phyloP scores from a whole-genome alignment of 92 coral and sea anemone species.

The Palythoa caribaeorum region DNA sequence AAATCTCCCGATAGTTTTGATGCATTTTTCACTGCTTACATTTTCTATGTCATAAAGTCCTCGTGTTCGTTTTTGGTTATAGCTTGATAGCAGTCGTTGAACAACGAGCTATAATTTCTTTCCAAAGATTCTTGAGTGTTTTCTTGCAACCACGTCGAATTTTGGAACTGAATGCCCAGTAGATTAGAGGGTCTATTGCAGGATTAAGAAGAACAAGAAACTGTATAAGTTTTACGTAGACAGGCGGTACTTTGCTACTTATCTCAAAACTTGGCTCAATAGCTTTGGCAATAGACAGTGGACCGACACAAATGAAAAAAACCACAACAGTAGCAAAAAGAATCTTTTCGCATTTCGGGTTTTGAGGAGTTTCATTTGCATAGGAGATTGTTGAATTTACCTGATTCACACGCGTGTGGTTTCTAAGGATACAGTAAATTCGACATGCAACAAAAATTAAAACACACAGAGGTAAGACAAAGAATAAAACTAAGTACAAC shows the following conservation, averaged over 20 bases:
- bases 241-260: not conserved
- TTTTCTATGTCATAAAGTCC: too few species aligned
- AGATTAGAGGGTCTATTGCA: slow-evolving; percentile 4
- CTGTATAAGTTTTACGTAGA: not conserved
- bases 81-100: too few species aligned
- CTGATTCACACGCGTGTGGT: too few species aligned
- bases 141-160: slow-evolving; percentile 4
- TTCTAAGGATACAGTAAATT: not conserved
- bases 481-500: not conserved
- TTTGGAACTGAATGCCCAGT: not conserved
- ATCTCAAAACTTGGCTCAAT: not conserved
- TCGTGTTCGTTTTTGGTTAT: too few species aligned
- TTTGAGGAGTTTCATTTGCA: not conserved
- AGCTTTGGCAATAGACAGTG: not conserved
- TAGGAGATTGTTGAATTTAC: too few species aligned
- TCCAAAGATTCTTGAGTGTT: not conserved
- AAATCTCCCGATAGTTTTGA: too few species aligned
- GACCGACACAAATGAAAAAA: not conserved
- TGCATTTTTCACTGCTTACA: too few species aligned
- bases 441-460: not conserved
- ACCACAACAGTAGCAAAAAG: not conserved
- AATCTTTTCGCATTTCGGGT: not conserved
- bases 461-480: not conserved
- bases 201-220: not conserved
- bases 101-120: too few species aligned